These are phyloP conservation scores for Pantala flavescens DNA, from an alignment of 1,140 invertebrate genomes.

Conservation along the genomic window DNA sequence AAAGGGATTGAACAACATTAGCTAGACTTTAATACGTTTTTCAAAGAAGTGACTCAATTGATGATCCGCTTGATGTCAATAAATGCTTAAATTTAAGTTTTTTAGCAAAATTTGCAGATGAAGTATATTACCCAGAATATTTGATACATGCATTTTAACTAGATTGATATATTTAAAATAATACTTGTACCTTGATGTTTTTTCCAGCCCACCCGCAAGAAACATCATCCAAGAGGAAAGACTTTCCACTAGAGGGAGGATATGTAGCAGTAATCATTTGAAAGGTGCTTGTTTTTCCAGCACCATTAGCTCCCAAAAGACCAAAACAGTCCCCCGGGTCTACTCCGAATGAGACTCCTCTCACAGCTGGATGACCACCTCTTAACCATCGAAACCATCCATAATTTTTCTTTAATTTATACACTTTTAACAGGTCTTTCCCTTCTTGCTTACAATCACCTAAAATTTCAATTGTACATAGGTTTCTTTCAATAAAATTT, in stretches of 20 bases:
- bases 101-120: too few relatives aligned
- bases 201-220: constrained; percentile 38
- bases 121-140: too few relatives aligned
- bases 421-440: background rate
- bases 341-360: constrained; percentile 27
- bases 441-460: background rate
- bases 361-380: background rate
- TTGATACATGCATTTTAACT: too few relatives aligned
- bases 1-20: too few relatives aligned
- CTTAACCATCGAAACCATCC: background rate
- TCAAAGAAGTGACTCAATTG: too few relatives aligned
- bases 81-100: too few relatives aligned
- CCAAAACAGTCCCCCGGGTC: constrained; percentile 71
- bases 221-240: constrained; percentile 28
- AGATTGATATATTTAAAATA: too few relatives aligned
- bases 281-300: constrained; percentile 76
- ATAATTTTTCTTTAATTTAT: background rate
- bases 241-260: constrained; percentile 48
- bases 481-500: too few relatives aligned
- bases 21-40: too few relatives aligned
- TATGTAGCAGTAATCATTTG: constrained; percentile 81
- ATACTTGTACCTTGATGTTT: constrained; percentile 33
- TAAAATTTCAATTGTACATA: too few relatives aligned
- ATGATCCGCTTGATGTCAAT: too few relatives aligned
- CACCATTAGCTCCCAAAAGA: constrained; percentile 79